Percentiles rank a stretch among this genome's conserved stretches.
These are phyloP conservation scores for Drosophila pseudotakahashii DNA, from an alignment of 2,888 invertebrate genomes.

Conservation along the genomic window DNA sequence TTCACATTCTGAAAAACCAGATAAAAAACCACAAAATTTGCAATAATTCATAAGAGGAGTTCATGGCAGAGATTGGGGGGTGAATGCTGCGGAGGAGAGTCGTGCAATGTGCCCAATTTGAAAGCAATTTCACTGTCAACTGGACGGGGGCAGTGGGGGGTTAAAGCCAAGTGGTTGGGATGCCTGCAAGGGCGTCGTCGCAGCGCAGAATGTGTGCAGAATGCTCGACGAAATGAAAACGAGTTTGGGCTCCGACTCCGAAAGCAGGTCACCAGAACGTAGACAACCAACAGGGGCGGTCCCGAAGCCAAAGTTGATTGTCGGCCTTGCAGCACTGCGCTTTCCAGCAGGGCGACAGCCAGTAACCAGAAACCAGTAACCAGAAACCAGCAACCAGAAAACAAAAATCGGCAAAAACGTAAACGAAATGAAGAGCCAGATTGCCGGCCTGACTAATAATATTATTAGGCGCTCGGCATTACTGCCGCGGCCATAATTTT, in stretches of 20 bases:
- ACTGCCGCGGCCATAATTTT: slow-evolving; percentile 56
- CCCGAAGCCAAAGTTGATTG: slow-evolving; percentile 40
- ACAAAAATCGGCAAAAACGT: slow-evolving; percentile 2
- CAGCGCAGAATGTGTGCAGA: slow-evolving; percentile 41
- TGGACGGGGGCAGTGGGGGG: slow-evolving; percentile 1
- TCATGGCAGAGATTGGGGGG: background rate
- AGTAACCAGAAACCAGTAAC: background rate
- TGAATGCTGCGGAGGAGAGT: slow-evolving; percentile 35
- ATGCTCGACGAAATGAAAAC: slow-evolving; percentile 69
- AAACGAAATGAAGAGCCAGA: slow-evolving; percentile 11
- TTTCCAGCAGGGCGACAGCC: slow-evolving; percentile 45
- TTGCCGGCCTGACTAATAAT: slow-evolving; percentile 45
- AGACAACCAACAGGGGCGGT: slow-evolving; percentile 41
- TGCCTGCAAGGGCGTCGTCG: slow-evolving; percentile 64
- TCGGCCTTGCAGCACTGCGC: slow-evolving; percentile 60
- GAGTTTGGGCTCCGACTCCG: slow-evolving; percentile 64
- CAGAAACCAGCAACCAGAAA: background rate
- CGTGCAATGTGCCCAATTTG: slow-evolving; percentile 69
- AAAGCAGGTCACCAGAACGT: slow-evolving; percentile 82
- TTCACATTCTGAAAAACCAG: slow-evolving; percentile 79
- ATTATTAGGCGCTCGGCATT: slow-evolving; percentile 38
- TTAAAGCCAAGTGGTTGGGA: slow-evolving; percentile 11
- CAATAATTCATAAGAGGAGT: slow-evolving; percentile 73
- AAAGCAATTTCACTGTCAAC: slow-evolving; percentile 82
- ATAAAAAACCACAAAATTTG: slow-evolving; percentile 69